Conservation (phyloP, 1,140 invertebrate species). For the Eueides isabella region DNA sequence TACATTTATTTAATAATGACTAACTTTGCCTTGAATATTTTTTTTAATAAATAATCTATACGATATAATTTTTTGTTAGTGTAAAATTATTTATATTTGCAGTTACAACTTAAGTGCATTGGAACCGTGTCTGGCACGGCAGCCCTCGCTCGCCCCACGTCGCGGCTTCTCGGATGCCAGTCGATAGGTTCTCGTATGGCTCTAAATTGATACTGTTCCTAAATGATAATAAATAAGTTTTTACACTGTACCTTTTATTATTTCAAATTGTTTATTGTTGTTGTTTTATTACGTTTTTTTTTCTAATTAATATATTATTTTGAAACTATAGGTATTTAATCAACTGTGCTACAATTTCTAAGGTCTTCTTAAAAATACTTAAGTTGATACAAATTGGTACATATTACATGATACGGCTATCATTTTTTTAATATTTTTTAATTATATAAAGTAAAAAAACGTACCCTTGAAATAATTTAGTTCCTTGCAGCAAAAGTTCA, state of each 20-base stretch:
- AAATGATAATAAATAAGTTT: conserved; percentile 33
- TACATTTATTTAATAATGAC: conserved; percentile 5
- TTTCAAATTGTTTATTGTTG: neutral
- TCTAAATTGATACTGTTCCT: conserved; percentile 64
- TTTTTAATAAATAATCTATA: neutral
- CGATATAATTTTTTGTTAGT: neutral
- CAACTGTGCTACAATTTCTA: too few relatives aligned
- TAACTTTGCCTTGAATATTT: neutral
- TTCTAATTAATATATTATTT: too few relatives aligned
- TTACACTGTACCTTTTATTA: neutral
- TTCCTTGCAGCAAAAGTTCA: conserved; percentile 87
- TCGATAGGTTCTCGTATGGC: conserved; percentile 69
- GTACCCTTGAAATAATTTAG: conserved; percentile 87
- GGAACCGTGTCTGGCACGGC: conserved; percentile 64
- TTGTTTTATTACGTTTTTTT: too few relatives aligned
- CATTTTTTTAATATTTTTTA: too few relatives aligned
- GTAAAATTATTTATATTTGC: neutral
- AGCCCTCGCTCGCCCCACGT: conserved; percentile 67
- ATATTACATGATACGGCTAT: too few relatives aligned
- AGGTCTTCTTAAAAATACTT: too few relatives aligned
- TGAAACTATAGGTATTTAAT: too few relatives aligned
- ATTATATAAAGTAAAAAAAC: neutral
- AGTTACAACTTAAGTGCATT: conserved; percentile 44
- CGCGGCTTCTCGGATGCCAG: conserved; percentile 67
- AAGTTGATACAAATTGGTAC: too few relatives aligned